Evolutionary conservation across 2,888 invertebrate species (phyloP).

Genomic region (Hydriomena furcata): DNA sequence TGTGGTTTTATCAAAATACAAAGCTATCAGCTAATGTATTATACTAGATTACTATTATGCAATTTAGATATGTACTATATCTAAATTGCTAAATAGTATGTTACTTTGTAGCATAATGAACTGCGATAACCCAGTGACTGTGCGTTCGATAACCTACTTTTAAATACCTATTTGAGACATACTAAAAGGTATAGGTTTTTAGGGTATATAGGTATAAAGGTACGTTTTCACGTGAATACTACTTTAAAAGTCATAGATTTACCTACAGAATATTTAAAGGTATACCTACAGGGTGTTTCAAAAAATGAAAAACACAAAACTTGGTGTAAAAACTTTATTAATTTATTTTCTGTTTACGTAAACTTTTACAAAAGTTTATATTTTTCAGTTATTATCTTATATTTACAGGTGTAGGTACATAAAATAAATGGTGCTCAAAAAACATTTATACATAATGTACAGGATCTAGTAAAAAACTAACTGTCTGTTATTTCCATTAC

Average conservation of each 20-base stretch:
- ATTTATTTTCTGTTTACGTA: not conserved
- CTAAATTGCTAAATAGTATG: constrained; percentile 52
- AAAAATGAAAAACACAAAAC: not conserved
- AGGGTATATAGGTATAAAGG: not conserved
- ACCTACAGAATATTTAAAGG: too few species aligned
- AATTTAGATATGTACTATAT: constrained; percentile 48
- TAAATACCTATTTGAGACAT: not conserved
- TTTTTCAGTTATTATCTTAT: too few species aligned
- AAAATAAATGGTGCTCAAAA: too few species aligned
- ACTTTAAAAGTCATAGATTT: too few species aligned
- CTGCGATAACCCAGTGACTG: constrained; percentile 40
- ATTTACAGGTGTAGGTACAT: too few species aligned
- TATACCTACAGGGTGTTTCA: not conserved
- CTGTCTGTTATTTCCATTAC: too few species aligned
- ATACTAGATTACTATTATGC: too few species aligned
- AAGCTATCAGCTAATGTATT: constrained; percentile 38
- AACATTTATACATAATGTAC: not conserved
- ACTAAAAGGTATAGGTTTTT: not conserved
- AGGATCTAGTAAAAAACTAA: not conserved
- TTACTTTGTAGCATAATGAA: constrained; percentile 44
- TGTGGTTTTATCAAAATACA: constrained; percentile 1
- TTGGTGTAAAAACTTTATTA: not conserved
- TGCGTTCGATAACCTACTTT: constrained; percentile 43
- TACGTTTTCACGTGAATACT: too few species aligned
- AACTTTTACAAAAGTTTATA: too few species aligned